These are phyloP conservation scores for Drosophila ercepeae DNA, from an alignment of 1,140 invertebrate genomes.

Conservation along the genomic window DNA sequence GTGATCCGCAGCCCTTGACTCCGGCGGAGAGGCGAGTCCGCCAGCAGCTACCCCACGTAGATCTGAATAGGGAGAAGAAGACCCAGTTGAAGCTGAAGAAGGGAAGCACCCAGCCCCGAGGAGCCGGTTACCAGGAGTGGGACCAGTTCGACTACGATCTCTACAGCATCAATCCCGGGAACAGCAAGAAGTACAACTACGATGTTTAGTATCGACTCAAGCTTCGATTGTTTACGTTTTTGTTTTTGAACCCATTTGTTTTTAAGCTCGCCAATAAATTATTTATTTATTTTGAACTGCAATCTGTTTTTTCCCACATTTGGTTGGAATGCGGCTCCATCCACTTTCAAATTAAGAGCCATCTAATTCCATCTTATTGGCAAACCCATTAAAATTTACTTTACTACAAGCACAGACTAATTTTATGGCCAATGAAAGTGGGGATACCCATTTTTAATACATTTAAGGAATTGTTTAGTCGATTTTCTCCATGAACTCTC, in stretches of 20 bases:
- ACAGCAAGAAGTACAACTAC: constrained; percentile 68
- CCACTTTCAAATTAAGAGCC: constrained; percentile 38
- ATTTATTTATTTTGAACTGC: constrained; percentile 77
- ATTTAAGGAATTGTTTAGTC: too few relatives aligned
- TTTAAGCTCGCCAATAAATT: constrained; percentile 70
- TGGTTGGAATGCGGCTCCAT: constrained; percentile 37
- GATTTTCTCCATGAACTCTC: too few relatives aligned
- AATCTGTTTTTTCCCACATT: constrained; percentile 23
- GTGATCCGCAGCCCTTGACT: constrained; percentile 55
- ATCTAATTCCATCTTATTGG: constrained; percentile 50
- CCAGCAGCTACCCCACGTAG: constrained; percentile 48
- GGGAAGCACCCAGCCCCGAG: constrained; percentile 61
- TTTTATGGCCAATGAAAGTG: constrained; percentile 5
- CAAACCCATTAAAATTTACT: constrained; percentile 56
- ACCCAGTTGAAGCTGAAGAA: constrained; percentile 63
- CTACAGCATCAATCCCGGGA: constrained; percentile 69
- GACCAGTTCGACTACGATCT: constrained; percentile 80
- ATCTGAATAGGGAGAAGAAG: constrained; percentile 54
- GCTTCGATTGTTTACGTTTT: constrained; percentile 34
- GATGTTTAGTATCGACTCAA: constrained; percentile 39
- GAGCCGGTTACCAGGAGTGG: constrained; percentile 57
- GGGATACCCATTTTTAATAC: too few relatives aligned
- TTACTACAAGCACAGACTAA: constrained; percentile 44
- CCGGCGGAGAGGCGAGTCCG: constrained; percentile 48
- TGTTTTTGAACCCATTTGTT: constrained; percentile 52